Base-by-base conservation (phyloP, 2,888 invertebrate genomes). In the Endotricha flammealis region DNA sequence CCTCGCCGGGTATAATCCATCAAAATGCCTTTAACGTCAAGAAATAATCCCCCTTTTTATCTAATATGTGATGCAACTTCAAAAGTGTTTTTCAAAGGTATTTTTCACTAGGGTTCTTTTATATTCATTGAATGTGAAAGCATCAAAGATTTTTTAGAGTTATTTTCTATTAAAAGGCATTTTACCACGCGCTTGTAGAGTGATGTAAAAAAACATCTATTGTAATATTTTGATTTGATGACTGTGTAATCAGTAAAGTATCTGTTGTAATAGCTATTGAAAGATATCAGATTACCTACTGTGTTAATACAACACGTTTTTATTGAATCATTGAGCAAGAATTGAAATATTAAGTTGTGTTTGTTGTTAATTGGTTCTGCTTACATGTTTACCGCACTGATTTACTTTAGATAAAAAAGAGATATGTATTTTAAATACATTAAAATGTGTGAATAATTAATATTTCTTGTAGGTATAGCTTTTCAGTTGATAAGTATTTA, bases 11-110 rank as follows among this genome's bases (percentile, higher is more conserved):
- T 10, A 27, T 39, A 33, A 39, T 42, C 30, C 30, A 39, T 42
- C 35, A 41, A 41, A 44, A 27, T 24, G 34, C 33, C 39, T 42
- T 39, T 36, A 38, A 29, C 10, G 14, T 35, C 27, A 12, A 8
- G 9, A 27, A 33, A 27, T 29, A 12, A 13, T 33, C 32, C 30
- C 32, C 23, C 33, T 36, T 30, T 30, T 29, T 23, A 28, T 22
- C 13, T 13, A 29, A 13, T 32, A 29, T 23, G 25, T 33, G 14
- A 29, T 23, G 11, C 14, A 23, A 37, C 36, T 33, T 34, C 37
- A 37, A 41, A 41, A 37, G 34, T 13, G n/a, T 17, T 20, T 25
- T 25, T 10, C 23, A 32, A 32, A 33, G 25, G 29, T 40, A 17
- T 33, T 37, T 34, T 41, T 13, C n/a, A 25, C 8, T 24, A 16